Evolutionary conservation across 2,113 vertebrate genomes (phyloP).

Genomic region (Petaurus breviceps): DNA sequence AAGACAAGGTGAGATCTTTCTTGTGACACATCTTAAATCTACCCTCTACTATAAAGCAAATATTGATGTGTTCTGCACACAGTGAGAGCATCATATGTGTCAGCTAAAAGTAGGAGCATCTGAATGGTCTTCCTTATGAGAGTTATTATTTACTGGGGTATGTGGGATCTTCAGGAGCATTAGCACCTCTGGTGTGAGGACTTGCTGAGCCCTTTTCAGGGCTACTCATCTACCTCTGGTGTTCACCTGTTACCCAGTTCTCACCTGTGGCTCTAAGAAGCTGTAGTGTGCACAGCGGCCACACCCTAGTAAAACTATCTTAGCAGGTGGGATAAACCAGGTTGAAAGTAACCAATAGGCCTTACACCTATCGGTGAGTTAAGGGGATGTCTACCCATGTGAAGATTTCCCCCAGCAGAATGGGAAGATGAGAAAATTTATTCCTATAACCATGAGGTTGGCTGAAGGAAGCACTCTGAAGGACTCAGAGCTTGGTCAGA

Average conservation of each 20-base stretch:
- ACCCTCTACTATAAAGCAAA: background rate
- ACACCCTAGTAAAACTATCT: too few species aligned
- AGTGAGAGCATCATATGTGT: background rate
- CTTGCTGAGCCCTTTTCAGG: background rate
- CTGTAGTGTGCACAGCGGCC: too few species aligned
- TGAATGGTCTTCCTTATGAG: conserved; percentile 2
- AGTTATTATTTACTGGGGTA: conserved; percentile 44
- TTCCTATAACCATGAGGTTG: background rate
- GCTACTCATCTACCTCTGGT: background rate
- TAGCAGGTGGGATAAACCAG: background rate
- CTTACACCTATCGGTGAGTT: background rate
- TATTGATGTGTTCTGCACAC: background rate
- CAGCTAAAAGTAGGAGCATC: conserved; percentile 22
- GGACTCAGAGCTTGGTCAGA: background rate
- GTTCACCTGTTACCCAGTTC: background rate
- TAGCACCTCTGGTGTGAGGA: background rate
- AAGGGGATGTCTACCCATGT: background rate
- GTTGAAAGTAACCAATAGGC: too few species aligned
- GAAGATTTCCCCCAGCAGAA: background rate
- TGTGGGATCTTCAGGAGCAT: background rate
- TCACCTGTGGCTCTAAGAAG: too few species aligned
- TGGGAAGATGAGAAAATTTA: background rate
- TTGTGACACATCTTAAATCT: background rate
- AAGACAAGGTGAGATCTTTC: background rate
- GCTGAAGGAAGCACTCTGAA: background rate